phyloP scores from a whole-genome alignment of 2,113 vertebrate genomes.

The Pelecanus crispus region DNA sequence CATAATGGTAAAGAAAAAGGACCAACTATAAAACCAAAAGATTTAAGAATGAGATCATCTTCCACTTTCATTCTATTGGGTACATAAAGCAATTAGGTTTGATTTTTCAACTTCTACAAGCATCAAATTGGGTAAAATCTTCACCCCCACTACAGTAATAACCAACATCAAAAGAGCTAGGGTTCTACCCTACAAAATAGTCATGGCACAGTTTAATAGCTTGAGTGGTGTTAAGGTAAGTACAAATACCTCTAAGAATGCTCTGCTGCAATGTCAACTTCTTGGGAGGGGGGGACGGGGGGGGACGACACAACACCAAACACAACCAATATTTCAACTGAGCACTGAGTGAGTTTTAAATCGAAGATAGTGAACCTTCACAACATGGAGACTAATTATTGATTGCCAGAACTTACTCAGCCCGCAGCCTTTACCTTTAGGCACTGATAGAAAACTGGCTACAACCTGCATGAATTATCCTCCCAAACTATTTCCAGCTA shows the following conservation, averaged over 20 bases:
- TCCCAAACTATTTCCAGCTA: not conserved
- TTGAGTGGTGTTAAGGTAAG: not conserved
- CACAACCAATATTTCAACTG: not conserved
- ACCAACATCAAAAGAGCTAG: not conserved
- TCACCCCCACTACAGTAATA: not conserved
- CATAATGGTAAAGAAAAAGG: not conserved
- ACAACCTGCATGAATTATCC: not conserved
- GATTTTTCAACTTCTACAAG: not conserved
- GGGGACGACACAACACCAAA: not conserved
- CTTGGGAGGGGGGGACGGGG: no score
- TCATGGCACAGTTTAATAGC: not conserved
- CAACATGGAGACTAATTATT: not conserved
- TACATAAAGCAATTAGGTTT: not conserved
- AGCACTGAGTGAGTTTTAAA: not conserved
- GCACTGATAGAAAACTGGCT: not conserved
- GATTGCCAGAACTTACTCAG: not conserved
- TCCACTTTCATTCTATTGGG: not conserved
- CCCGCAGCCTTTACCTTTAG: not conserved
- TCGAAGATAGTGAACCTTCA: not conserved
- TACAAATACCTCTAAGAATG: not conserved
- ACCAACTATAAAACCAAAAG: not conserved
- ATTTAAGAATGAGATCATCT: not conserved
- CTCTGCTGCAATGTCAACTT: not conserved
- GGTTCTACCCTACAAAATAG: not conserved
- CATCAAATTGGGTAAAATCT: not conserved